A percentile compares a stretch with the other conserved stretches of the same genome.
phyloP scores from a whole-genome alignment of 2,888 invertebrate genomes.

The Athalia rosae region DNA sequence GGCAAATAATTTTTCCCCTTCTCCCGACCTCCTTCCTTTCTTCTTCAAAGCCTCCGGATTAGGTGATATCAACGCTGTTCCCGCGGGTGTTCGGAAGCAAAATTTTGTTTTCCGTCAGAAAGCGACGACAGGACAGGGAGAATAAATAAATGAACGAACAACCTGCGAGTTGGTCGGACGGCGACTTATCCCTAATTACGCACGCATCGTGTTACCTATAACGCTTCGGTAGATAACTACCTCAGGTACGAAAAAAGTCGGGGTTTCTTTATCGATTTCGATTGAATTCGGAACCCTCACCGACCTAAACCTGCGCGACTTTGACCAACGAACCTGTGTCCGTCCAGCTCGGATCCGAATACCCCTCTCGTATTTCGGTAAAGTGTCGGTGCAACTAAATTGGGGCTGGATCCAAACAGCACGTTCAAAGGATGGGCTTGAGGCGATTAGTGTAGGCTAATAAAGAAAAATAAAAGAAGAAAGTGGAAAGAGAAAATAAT shows the following conservation, averaged over 20 bases:
- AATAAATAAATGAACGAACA: too few species aligned
- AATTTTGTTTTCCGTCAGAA: too few species aligned
- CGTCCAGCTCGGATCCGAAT: neutral
- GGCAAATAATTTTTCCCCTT: neutral
- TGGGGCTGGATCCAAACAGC: slow-evolving; percentile 20
- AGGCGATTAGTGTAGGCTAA: slow-evolving; percentile 7
- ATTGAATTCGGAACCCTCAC: slow-evolving; percentile 23
- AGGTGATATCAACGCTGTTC: too few species aligned
- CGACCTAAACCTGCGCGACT: neutral
- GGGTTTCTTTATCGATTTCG: slow-evolving; percentile 17
- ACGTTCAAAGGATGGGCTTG: slow-evolving; percentile 35
- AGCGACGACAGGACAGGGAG: too few species aligned
- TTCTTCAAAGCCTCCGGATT: neutral
- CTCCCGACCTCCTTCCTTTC: slow-evolving; percentile 10
- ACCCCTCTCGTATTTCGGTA: slow-evolving; percentile 26
- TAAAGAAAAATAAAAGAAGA: neutral
- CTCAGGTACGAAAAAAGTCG: slow-evolving; percentile 10
- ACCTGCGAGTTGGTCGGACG: too few species aligned
- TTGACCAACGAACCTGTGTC: slow-evolving; percentile 18
- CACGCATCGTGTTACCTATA: neutral
- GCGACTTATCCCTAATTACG: too few species aligned
- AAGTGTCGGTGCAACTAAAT: slow-evolving; percentile 25
- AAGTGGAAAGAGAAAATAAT: neutral
- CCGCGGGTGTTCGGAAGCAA: too few species aligned
- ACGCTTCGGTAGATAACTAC: too few species aligned